A percentile compares a stretch with the other conserved stretches of the same genome.
These are phyloP conservation scores for Eurytoma californica DNA, from an alignment of 2,888 invertebrate genomes.

Conservation along the genomic window DNA sequence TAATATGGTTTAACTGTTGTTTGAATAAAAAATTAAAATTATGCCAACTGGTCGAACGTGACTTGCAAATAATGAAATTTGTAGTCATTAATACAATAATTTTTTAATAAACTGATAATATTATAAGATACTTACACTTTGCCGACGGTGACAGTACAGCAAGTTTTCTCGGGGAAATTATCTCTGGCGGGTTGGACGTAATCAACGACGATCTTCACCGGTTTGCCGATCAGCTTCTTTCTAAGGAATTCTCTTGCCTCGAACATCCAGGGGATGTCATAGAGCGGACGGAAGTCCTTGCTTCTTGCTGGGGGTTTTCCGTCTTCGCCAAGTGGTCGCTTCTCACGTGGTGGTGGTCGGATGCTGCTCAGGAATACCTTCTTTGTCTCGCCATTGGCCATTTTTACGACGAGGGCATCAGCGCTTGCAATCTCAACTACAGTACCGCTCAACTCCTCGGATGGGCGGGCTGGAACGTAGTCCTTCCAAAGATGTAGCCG, in stretches of 20 bases:
- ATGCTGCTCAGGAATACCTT: conserved; percentile 98
- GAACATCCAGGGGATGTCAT: conserved; percentile 99
- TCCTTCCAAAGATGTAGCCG: conserved; percentile 93
- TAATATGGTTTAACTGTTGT: not conserved
- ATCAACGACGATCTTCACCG: conserved; percentile 93
- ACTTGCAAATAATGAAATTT: no score
- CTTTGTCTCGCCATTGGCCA: conserved; percentile 85
- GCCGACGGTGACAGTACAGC: conserved; percentile 92
- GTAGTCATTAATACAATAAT: no score
- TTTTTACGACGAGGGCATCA: conserved; percentile 92
- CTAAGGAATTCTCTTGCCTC: conserved; percentile 98
- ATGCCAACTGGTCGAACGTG: not conserved
- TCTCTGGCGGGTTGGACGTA: conserved; percentile 97
- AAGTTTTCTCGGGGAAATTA: conserved; percentile 94
- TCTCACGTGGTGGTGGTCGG: conserved; percentile 93
- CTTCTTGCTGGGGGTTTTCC: conserved; percentile 82
- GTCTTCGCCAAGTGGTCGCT: conserved; percentile 78
- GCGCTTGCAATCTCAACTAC: conserved; percentile 95
- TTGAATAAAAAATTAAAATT: not conserved
- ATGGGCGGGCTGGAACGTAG: conserved; percentile 85
- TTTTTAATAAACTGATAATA: no score
- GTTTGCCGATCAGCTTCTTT: conserved; percentile 96
- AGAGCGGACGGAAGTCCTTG: conserved; percentile 91
- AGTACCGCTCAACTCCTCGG: conserved; percentile 86
- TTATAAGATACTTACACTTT: conserved; percentile 79